These are phyloP conservation scores for Scolopax mira DNA, from an alignment of 2,113 vertebrate genomes.

Conservation along the genomic window DNA sequence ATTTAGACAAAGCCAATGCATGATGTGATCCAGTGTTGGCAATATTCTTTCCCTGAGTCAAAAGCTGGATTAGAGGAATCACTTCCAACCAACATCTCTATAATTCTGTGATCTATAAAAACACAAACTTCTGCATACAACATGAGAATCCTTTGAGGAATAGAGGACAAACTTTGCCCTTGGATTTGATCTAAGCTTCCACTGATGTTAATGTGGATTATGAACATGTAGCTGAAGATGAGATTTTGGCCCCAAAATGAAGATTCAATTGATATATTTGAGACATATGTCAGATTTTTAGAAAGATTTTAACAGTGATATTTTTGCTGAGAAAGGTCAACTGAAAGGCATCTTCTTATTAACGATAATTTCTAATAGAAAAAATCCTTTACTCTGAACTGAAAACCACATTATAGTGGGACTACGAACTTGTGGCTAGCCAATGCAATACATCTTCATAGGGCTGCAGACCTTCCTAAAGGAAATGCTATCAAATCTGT, in stretches of 20 bases:
- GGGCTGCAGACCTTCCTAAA: not conserved
- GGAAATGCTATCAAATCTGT: slow-evolving; percentile 14
- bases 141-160: not conserved
- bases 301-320: not conserved
- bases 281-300: not conserved
- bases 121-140: not conserved
- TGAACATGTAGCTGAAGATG: not conserved
- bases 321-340: slow-evolving; percentile 20
- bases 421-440: not conserved
- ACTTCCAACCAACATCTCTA: not conserved
- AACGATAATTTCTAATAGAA: not conserved
- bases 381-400: not conserved
- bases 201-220: not conserved
- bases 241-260: not conserved
- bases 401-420: not conserved
- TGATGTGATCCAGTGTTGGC: not conserved
- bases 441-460: not conserved
- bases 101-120: not conserved
- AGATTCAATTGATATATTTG: not conserved
- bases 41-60: not conserved
- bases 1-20: not conserved
- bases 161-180: not conserved
- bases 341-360: not conserved
- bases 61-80: not conserved
- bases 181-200: not conserved